These are phyloP conservation scores for Cloeon dipterum DNA, from an alignment of 2,888 invertebrate species.

Conservation along the genomic window DNA sequence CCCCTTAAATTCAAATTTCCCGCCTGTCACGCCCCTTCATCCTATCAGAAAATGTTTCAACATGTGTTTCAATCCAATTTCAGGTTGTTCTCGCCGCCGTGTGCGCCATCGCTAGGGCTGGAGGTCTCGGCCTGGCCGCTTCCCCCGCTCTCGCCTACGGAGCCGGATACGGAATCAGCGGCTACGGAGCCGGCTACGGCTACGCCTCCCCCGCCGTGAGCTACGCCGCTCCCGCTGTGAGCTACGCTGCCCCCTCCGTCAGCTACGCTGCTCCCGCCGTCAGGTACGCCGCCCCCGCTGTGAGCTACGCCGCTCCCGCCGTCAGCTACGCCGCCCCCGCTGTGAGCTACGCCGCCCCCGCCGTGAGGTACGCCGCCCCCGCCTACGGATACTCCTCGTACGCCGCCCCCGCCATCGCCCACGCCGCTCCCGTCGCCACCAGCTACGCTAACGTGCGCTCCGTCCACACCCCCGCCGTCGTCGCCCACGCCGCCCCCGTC, in stretches of 20 bases:
- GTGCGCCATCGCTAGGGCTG: background rate
- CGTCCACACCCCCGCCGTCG: conserved; percentile 4
- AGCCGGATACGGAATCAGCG: background rate
- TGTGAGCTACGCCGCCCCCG: too few species aligned
- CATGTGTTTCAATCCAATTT: too few species aligned
- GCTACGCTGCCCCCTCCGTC: conserved; percentile 4
- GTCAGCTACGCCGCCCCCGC: too few species aligned
- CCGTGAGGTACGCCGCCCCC: too few species aligned
- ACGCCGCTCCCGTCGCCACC: conserved; percentile 5
- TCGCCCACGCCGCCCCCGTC: conserved; percentile 4
- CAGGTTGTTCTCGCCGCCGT: background rate
- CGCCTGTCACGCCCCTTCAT: too few species aligned
- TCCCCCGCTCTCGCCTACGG: background rate
- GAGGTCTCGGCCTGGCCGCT: background rate
- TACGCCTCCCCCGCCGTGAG: background rate
- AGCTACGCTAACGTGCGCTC: conserved; percentile 4
- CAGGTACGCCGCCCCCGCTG: conserved; percentile 1
- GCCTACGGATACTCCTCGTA: conserved; percentile 1
- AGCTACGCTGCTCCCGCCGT: background rate
- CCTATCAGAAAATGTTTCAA: too few species aligned
- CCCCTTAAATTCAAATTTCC: too few species aligned
- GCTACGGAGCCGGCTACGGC: conserved; percentile 1
- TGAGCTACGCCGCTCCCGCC: background rate
- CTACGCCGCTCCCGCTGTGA: background rate
- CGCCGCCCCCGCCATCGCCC: background rate